Evolutionary conservation across 2,888 invertebrate species (phyloP), one percentile per base, ranked within the genome.

Genomic region (Tetranychus truncatus): DNA sequence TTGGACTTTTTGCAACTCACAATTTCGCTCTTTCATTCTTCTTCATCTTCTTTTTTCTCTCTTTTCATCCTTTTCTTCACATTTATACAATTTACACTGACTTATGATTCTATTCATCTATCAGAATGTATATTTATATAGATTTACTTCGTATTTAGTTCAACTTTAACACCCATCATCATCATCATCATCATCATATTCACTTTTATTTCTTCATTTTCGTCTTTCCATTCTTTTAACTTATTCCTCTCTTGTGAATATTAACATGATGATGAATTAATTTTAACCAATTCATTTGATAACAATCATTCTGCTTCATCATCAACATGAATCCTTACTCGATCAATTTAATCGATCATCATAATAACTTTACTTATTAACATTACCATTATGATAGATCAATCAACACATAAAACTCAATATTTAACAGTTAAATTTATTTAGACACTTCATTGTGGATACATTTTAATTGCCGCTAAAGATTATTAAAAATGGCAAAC

Each of bases 211-310:
- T 15, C 15, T 55, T 55, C 15, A 9, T 55, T 55, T 55, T 55
- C 15, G 1, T 55, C 55, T 55, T 55, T 55, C 15, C 55, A 15
- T 55, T 55, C 55, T 55, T 55, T 55, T 6, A 55, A 55, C 55
- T 55, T 55, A 55, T 55, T 55, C 55, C 55, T 55, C 55, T 55
- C 55, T 55, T 15, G 55, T 55, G 55, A 55, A 55, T 55, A 55
- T 55, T 55, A 55, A 55, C 55, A 55, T 55, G 55, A 55, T 55
- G 55, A 55, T 55, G 55, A 55, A 55, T 55, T 55, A 55, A 55
- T 55, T 55, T 55, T 55, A 55, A 55, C 55, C 55, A 55, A 55
- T 55, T 55, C 55, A 55, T 55, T 55, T 55, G 55, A 55, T 55
- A 55, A 55, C 55, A 55, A 55, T 55, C 55, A 55, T 55, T 55